Evolutionary conservation across 2,113 vertebrate species (phyloP).

Genomic region (Macquaria australasica): DNA sequence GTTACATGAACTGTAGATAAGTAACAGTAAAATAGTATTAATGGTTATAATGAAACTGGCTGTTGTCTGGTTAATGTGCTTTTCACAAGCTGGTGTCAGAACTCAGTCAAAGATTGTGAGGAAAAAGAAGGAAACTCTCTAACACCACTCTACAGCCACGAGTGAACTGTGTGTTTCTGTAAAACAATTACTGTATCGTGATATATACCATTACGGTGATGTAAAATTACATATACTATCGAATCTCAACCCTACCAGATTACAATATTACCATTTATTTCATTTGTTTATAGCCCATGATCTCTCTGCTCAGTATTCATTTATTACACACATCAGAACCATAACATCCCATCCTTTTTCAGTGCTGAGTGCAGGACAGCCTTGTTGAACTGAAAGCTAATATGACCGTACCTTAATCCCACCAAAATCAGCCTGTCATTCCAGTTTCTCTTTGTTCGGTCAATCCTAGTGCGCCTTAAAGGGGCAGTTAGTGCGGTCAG

Average conservation of each 20-base stretch:
- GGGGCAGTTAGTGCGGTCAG: not conserved
- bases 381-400: not conserved
- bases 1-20: not conserved
- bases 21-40: too few species aligned
- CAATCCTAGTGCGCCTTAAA: not conserved
- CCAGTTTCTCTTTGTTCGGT: not conserved
- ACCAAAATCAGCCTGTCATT: not conserved
- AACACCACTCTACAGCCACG: not conserved
- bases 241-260: too few species aligned
- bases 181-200: too few species aligned
- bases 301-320: not conserved
- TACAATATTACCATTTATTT: not conserved
- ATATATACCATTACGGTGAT: too few species aligned
- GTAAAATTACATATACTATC: too few species aligned
- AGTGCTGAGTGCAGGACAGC: not conserved
- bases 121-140: too few species aligned
- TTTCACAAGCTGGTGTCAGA: too few species aligned
- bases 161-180: too few species aligned
- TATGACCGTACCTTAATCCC: conserved; percentile 9
- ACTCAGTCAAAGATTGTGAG: too few species aligned
- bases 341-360: not conserved
- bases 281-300: not conserved
- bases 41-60: too few species aligned
- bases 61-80: not conserved
- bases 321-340: not conserved